Evolutionary conservation across 2,888 invertebrate species (phyloP), one percentile per base, ranked within the genome.

Genomic region (Lithophane leautieri): DNA sequence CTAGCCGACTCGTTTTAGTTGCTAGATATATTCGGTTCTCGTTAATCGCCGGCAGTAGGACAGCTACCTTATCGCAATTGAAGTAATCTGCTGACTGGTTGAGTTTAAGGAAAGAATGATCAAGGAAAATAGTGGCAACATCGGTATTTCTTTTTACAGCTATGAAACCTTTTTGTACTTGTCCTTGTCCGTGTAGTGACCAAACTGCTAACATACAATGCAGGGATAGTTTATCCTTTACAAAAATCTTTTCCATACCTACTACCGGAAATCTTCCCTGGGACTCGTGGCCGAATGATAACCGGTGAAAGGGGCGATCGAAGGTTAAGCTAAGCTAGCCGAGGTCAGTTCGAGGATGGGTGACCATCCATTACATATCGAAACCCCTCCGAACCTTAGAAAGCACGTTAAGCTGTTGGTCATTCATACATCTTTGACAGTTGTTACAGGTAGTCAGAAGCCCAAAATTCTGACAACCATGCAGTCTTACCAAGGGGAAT

Each of bases 141-240:
- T 40, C 25, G 42, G 19, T n/a, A 73, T 56, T 73, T 73, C 8
- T 73, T 74, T 72, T 63, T 8, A 56, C 47, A 25, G 40, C 16
- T 25, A n/a, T 40, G 12, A 40, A 47, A 74, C 73, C 6, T 34
- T 3, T 40, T 50, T 47, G 47, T 47, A 16, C 58, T 71, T 72
- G 44, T 34, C 22, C 6, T 67, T 52, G 11, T n/a, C 16, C 40
- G 11, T 7, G 7, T 19, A n/a, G 22, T 12, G 40, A n/a, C n/a
- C 19, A n/a, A 25, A 52, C 11, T 40, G n/a, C n/a, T 11, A n/a
- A 7, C 11, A 19, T n/a, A 34, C 16, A n/a, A 4, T 19, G 67
- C 19, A 67, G 7, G 16, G 3, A n/a, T n/a, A 34, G 0, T 67
- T 16, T 52, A 34, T 9, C 16, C n/a, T 34, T n/a, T 52, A 34